phyloP scores from a whole-genome alignment of 2,113 vertebrate species.

The Lophius piscatorius region DNA sequence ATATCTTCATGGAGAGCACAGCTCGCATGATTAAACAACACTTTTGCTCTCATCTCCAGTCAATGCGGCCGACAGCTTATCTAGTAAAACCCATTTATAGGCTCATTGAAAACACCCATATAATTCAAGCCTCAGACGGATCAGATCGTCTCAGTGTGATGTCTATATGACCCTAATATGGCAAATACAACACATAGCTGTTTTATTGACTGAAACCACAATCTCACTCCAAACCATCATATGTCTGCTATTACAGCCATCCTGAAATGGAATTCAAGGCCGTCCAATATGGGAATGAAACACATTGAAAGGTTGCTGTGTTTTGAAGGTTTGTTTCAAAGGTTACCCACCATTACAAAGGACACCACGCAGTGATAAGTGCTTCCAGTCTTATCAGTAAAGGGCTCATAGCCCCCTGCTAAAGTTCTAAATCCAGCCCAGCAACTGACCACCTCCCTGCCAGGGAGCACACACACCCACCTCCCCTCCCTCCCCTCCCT shows the following conservation, averaged over 20 bases:
- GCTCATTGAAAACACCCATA: neutral
- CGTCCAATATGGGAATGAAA: neutral
- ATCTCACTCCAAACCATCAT: neutral
- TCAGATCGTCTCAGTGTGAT: neutral
- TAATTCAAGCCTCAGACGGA: slow-evolving; percentile 2
- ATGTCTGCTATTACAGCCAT: neutral
- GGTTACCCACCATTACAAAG: slow-evolving; percentile 22
- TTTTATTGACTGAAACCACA: neutral
- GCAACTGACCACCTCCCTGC: slow-evolving; percentile 61
- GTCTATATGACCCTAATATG: neutral
- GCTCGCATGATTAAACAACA: slow-evolving; percentile 50
- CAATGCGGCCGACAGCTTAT: slow-evolving; percentile 28
- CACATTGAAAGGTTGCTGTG: neutral
- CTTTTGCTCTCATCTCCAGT: slow-evolving; percentile 20
- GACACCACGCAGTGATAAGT: slow-evolving; percentile 16
- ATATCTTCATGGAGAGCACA: slow-evolving; percentile 46
- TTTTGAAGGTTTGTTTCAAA: slow-evolving; percentile 25
- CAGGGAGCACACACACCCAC: slow-evolving; percentile 8
- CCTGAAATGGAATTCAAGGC: slow-evolving; percentile 1
- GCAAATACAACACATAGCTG: neutral
- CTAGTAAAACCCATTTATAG: slow-evolving; percentile 48
- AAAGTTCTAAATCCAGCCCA: slow-evolving; percentile 75
- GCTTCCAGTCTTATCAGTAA: slow-evolving; percentile 50
- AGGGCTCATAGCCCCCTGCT: slow-evolving; percentile 53
- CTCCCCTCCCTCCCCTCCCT: slow-evolving; percentile 29